Evolutionary conservation across 1,140 invertebrate species (phyloP), one percentile per base, ranked within the genome.

Genomic region (Rhyzopertha dominica): DNA sequence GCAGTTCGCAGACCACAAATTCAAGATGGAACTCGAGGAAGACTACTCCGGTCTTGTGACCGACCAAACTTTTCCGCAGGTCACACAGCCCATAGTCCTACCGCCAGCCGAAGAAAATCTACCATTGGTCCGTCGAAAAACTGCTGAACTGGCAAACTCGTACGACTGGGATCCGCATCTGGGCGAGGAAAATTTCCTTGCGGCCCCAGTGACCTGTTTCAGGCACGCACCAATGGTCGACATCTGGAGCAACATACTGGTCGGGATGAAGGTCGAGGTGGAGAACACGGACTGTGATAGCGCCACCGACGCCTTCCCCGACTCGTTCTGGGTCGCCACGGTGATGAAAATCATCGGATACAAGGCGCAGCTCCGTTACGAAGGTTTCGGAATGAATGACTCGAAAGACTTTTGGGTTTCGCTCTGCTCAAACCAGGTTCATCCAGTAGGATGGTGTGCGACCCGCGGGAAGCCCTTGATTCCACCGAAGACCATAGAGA

Each of bases 371-470:
- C 69, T 98, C 53, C 76, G 93, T 38, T 97, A 94, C 69, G 94
- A 97, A 73, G 94, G 93, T 8, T 96, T 94, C 69, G 91, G 87
- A 1, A 78, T 79, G 54, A 90, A 95, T 69, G 69, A 76, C 23
- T 81, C 82, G 5, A 87, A 90, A 67, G 94, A 97, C 69, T 96
- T 96, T 69, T 98, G 93, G 93, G 83, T 96, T 1, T 95, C 93
- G 60, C 72, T 98, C 16, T 94, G 91, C 70, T 89, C 88, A 32
- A 85, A 89, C 41, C 84, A 90, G 61, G 88, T 98, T 17, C 91
- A 97, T 71, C 90, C 90, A 18, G 91, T 98, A 26, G 93, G 93
- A 12, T 97, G 94, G 94, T 96, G 93, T 74, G 94, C 94, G 1
- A 91, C 88, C 0, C 80, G 92, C 51, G 92, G 92, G 13, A 95